phyloP scores from a whole-genome alignment of 1,140 invertebrate species.

The Meloidogyne hapla region DNA sequence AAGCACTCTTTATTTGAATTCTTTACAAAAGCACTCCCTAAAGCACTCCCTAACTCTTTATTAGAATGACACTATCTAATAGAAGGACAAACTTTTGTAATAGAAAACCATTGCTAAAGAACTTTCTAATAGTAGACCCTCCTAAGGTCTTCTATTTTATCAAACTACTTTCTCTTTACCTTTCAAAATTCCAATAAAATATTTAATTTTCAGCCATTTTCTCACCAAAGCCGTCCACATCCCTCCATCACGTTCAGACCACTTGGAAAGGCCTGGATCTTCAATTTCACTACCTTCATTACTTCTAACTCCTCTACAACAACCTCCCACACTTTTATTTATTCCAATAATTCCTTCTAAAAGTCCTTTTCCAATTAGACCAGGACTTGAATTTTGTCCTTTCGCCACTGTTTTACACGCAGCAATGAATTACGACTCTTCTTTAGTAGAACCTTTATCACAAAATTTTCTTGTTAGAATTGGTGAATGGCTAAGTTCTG shows the following conservation, averaged over 20 bases:
- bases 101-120: too few species aligned
- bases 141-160: too few species aligned
- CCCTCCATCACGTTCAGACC: not conserved
- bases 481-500: conserved; percentile 32
- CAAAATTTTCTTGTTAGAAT: conserved; percentile 18
- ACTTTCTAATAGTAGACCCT: too few species aligned
- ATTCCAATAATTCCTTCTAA: conserved; percentile 7
- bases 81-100: too few species aligned
- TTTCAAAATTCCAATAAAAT: too few species aligned
- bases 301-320: not conserved
- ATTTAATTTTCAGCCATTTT: not conserved
- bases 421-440: conserved; percentile 1
- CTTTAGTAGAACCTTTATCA: conserved; percentile 8
- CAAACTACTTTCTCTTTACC: too few species aligned
- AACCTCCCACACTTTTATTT: not conserved
- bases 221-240: not conserved
- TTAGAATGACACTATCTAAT: too few species aligned
- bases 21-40: too few species aligned
- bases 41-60: too few species aligned
- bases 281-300: not conserved
- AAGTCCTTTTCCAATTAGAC: not conserved
- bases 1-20: too few species aligned
- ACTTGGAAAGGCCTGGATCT: not conserved
- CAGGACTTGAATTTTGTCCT: conserved; percentile 7
- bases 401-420: conserved; percentile 12